Evolutionary conservation across 2,888 invertebrate species (phyloP).

Genomic region (Carterocephalus palaemon): DNA sequence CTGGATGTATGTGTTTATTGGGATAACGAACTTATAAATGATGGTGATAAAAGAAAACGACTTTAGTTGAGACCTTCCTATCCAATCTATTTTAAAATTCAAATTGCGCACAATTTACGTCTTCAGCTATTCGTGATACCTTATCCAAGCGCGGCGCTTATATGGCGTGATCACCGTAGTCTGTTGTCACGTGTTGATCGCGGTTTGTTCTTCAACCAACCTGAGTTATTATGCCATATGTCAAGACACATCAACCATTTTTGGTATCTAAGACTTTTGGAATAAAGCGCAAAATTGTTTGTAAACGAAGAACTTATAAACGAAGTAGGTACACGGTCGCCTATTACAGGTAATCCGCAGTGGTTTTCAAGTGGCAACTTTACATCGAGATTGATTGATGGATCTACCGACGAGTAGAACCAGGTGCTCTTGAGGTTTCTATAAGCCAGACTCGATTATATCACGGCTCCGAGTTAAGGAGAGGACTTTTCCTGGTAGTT

Average conservation of each 20-base stretch:
- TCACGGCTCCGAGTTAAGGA: conserved; percentile 20
- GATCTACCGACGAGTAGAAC: conserved; percentile 55
- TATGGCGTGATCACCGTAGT: conserved; percentile 51
- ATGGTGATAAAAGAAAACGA: no score
- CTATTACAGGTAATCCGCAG: conserved; percentile 56
- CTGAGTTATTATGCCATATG: conserved; percentile 46
- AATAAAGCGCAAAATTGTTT: conserved; percentile 43
- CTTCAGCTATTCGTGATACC: conserved; percentile 44
- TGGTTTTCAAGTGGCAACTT: conserved; percentile 54
- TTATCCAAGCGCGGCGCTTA: conserved; percentile 37
- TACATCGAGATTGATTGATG: conserved; percentile 60
- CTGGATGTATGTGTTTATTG: no score
- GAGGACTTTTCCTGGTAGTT: no score
- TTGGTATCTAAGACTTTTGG: conserved; percentile 30
- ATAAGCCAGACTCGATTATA: conserved; percentile 41
- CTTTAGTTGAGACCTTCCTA: conserved; percentile 10
- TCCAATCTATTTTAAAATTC: conserved; percentile 23
- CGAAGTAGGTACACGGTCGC: conserved; percentile 42
- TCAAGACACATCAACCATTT: conserved; percentile 31
- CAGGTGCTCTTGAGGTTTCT: conserved; percentile 58
- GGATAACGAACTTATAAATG: no score
- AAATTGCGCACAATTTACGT: conserved; percentile 33
- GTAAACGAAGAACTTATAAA: conserved; percentile 24
- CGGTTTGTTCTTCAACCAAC: conserved; percentile 55
- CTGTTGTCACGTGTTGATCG: conserved; percentile 54